Evolutionary conservation across 2,113 vertebrate genomes (phyloP), one percentile per base, ranked within the genome.

Genomic region (Bos javanicus): DNA sequence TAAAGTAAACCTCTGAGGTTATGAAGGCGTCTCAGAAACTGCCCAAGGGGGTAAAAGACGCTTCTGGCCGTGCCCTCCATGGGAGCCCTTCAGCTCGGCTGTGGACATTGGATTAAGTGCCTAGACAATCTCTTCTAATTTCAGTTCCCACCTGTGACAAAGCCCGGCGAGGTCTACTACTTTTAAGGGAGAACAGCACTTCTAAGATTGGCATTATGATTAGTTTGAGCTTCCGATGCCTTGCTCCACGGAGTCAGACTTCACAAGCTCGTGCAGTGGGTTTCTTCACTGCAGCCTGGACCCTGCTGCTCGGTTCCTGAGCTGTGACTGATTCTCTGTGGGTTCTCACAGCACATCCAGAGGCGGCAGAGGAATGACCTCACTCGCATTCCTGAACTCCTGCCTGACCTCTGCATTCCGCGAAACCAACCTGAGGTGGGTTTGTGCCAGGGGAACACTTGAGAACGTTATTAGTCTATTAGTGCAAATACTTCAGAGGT

Each of bases 321-420:
- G 52, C 33, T 17, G 8, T 21, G 25, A 23, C 71, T 28, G 30
- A 19, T 54, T 56, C 57, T 46, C 16, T 5, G 5, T 16, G 19
- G 36, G 17, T 26, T 57, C 86, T 43, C 3, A 76, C 43, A 76
- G 59, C 56, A 7, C 16, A 17, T 80, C 96, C 93, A 95, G 87
- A 93, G 54, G 76, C 19, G 95, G 60, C 86, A 95, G 87, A 64
- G 0, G n/a, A 7, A 50, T 62, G 91, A 97, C 62, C 39, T 96
- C 90, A 46, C 23, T 23, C 0, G 7, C 17, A 87, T 90, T 95
- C 93, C 74, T 96, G 50, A 92, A 23, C 74, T 95, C 82, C 96
- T 94, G 48, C 83, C 59, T 50, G 85, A 56, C 33, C 83, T 92
- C 21, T 89, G 23, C 6, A 59, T 96, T 94, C 91, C 90, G 57